Conservation (phyloP, 2,888 invertebrate genomes). For the Panorpa germanica region DNA sequence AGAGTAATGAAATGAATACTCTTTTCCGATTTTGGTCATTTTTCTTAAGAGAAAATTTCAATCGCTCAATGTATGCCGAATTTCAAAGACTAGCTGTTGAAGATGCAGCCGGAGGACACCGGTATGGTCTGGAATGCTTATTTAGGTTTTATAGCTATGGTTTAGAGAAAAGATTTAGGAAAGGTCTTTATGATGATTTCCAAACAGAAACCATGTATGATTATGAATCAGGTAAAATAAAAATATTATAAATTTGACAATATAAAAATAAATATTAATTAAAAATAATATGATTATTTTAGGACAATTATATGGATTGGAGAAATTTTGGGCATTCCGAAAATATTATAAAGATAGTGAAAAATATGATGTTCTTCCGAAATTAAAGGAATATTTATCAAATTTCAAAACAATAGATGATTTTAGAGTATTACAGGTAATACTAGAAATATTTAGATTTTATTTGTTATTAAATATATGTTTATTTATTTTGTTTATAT, state of each 20-base stretch:
- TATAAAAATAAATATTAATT: conserved; percentile 6
- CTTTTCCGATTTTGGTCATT: conserved; percentile 99
- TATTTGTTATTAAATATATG: conserved; percentile 8
- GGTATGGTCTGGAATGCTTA: conserved; percentile 68
- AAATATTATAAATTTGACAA: conserved; percentile 1
- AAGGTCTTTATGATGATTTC: conserved; percentile 91
- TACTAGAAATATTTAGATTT: conserved; percentile 10
- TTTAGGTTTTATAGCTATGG: conserved; percentile 98
- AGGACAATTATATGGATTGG: conserved; percentile 94
- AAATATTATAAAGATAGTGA: conserved; percentile 82
- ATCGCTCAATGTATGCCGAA: conserved; percentile 94
- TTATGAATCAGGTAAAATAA: conserved; percentile 56
- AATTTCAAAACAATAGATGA: conserved; percentile 80
- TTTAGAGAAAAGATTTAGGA: conserved; percentile 85
- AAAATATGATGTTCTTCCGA: conserved; percentile 53
- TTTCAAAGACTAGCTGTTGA: conserved; percentile 81
- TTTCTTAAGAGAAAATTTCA: conserved; percentile 95
- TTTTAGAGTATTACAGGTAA: conserved; percentile 62
- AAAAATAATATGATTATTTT: conserved; percentile 12
- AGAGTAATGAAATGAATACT: conserved; percentile 98
- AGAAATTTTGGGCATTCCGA: conserved; percentile 98
- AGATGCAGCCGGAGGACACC: conserved; percentile 78
- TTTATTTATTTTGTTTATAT: conserved; percentile 6
- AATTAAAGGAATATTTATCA: conserved; percentile 48
- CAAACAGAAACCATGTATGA: conserved; percentile 82